Evolutionary conservation across 2,113 vertebrate species (phyloP).

Genomic region (Corythornis vintsioides): DNA sequence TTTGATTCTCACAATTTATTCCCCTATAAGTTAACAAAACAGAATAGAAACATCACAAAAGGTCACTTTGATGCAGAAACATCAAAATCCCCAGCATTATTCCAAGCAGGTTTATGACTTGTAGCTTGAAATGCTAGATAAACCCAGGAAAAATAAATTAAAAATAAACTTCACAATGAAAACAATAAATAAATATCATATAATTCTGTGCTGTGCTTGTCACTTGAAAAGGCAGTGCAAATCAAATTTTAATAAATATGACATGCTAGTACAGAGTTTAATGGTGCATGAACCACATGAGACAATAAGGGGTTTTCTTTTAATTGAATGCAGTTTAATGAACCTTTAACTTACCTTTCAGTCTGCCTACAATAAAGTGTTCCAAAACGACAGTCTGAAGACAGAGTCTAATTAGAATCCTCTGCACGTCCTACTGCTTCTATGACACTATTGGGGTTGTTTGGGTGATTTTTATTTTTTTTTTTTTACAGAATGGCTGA

Average conservation of each 20-base stretch:
- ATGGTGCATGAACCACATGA: conserved; percentile 30
- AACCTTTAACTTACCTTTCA: conserved; percentile 69
- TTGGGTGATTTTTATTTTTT: neutral
- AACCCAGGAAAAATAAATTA: conserved; percentile 34
- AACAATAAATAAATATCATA: conserved; percentile 11
- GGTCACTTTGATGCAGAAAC: conserved; percentile 46
- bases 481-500: neutral
- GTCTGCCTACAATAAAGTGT: neutral
- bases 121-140: conserved; percentile 39
- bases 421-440: conserved; percentile 2
- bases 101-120: conserved; percentile 19
- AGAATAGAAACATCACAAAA: conserved; percentile 35
- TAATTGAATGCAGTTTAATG: conserved; percentile 63
- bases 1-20: neutral
- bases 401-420: conserved; percentile 48
- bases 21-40: neutral
- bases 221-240: conserved; percentile 14
- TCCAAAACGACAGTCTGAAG: conserved; percentile 56
- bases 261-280: neutral
- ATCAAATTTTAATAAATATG: conserved; percentile 59
- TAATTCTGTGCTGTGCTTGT: neutral
- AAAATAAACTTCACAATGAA: conserved; percentile 11
- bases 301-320: conserved; percentile 13
- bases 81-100: neutral
- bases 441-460: neutral